Evolutionary conservation across 2,888 invertebrate genomes (phyloP).

Genomic region (Agriopis leucophaearia): DNA sequence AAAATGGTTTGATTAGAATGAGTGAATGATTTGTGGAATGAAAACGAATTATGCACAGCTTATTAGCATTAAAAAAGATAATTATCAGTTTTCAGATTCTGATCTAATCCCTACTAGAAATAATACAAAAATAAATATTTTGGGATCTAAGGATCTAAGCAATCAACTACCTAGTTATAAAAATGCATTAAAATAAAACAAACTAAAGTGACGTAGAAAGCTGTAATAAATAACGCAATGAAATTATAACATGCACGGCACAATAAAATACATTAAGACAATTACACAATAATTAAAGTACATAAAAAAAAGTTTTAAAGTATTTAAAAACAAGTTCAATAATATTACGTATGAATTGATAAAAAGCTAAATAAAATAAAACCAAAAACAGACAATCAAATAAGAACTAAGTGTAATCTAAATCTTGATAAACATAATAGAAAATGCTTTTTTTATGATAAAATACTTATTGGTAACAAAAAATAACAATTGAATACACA

Average conservation of each 20-base stretch:
- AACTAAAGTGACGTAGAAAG: conserved; percentile 54
- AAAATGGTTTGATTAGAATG: no score
- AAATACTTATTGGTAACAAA: conserved; percentile 1
- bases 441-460: conserved; percentile 1
- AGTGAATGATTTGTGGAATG: background rate
- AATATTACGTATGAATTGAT: conserved; percentile 40
- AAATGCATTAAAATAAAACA: conserved; percentile 60
- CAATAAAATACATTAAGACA: conserved; percentile 38
- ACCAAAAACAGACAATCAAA: background rate
- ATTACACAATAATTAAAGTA: conserved; percentile 18
- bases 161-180: background rate
- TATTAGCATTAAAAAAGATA: background rate
- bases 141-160: background rate
- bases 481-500: conserved; percentile 10
- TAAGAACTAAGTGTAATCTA: background rate
- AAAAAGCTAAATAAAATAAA: conserved; percentile 34
- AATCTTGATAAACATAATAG: background rate
- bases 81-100: no score
- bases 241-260: conserved; percentile 50
- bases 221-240: conserved; percentile 59
- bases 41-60: conserved; percentile 22
- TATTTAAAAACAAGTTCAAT: conserved; percentile 44
- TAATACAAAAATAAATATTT: background rate
- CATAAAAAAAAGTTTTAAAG: conserved; percentile 6
- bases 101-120: background rate